Conservation (phyloP, 2,888 invertebrate genomes). For the Noctuana brunneofusca region DNA sequence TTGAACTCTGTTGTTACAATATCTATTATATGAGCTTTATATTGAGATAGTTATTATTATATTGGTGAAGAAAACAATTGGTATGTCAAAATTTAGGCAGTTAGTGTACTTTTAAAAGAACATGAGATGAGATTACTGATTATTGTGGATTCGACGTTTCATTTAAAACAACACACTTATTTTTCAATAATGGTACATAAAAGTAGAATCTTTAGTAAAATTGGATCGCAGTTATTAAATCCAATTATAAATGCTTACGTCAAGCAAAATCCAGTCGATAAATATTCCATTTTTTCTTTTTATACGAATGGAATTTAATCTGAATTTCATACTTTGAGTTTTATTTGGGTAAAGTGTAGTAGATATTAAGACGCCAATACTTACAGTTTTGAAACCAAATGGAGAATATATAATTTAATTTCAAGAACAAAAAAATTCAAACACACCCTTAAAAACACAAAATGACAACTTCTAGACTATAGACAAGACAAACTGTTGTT, state of each 20-base stretch:
- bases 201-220: neutral
- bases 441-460: slow-evolving; percentile 17
- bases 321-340: neutral
- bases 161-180: no score
- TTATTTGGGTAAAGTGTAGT: neutral
- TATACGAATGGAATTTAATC: neutral
- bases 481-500: no score
- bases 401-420: slow-evolving; percentile 5
- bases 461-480: slow-evolving; percentile 17
- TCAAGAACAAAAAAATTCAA: slow-evolving; percentile 17
- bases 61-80: no score
- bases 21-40: no score
- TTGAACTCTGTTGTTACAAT: no score
- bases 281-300: slow-evolving; percentile 8
- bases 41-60: no score
- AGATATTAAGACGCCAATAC: neutral
- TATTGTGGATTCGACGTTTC: no score
- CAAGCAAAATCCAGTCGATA: slow-evolving; percentile 21
- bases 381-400: slow-evolving; percentile 19
- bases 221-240: slow-evolving; percentile 22
- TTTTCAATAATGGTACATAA: neutral
- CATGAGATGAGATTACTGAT: no score
- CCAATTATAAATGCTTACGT: slow-evolving; percentile 33
- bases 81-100: no score
- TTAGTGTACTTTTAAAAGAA: no score